phyloP scores from a whole-genome alignment of 1,140 invertebrate species.

The Cryptotermes secundus region DNA sequence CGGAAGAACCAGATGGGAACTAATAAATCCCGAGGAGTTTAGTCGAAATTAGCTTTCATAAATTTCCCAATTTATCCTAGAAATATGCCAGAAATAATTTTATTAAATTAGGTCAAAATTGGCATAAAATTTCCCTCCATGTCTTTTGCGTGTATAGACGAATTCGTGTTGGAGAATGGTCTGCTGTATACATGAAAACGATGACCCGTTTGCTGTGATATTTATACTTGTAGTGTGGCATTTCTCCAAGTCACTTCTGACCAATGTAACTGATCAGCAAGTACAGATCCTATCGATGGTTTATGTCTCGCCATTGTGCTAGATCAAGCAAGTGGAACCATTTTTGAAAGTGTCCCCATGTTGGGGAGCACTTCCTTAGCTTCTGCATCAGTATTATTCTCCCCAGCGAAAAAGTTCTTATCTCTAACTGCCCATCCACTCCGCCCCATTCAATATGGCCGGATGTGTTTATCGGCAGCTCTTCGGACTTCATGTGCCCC shows the following conservation, averaged over 20 bases:
- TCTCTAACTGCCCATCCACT: background rate
- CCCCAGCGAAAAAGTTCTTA: conserved; percentile 12
- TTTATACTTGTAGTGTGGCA: too few species aligned
- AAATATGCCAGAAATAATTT: too few species aligned
- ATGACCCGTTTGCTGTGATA: too few species aligned
- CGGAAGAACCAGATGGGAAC: too few species aligned
- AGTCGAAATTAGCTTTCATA: too few species aligned
- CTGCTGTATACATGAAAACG: too few species aligned
- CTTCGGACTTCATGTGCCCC: background rate
- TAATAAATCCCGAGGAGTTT: too few species aligned
- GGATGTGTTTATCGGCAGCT: conserved; percentile 8
- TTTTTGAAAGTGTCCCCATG: conserved; percentile 8
- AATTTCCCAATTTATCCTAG: too few species aligned
- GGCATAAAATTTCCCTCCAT: too few species aligned
- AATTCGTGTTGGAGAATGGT: too few species aligned
- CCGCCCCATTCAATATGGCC: background rate
- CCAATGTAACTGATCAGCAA: background rate
- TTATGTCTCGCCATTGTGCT: background rate
- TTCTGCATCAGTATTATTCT: background rate
- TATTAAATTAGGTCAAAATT: too few species aligned
- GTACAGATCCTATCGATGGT: background rate
- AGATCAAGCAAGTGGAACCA: background rate
- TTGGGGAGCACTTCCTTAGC: background rate
- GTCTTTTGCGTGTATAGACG: too few species aligned
- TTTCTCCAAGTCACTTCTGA: background rate